Conservation (phyloP, 2,888 invertebrate genomes). For the Torymus aiolomorphi region DNA sequence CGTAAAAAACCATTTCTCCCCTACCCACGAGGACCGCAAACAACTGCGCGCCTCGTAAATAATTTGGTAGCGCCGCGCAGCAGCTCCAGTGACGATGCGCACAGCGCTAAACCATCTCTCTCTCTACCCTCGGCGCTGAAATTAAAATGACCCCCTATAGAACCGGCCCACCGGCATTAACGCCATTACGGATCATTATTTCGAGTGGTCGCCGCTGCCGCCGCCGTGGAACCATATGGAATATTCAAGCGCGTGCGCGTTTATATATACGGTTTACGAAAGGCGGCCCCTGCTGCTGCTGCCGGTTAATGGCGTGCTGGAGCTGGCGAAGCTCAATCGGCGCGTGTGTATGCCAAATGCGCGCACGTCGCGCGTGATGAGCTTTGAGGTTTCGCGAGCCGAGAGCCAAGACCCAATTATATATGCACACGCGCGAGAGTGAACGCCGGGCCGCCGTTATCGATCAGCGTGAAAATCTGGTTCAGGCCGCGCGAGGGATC, state of each 20-base stretch:
- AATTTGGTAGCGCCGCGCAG: too few species aligned
- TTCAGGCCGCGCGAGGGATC: not conserved
- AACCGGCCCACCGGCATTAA: not conserved
- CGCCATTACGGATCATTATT: conserved; percentile 42
- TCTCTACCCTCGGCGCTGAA: not conserved
- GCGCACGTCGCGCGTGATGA: conserved; percentile 42
- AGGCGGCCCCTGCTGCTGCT: too few species aligned
- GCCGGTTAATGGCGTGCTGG: too few species aligned
- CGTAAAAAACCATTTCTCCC: too few species aligned
- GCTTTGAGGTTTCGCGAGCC: conserved; percentile 36
- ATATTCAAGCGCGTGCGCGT: conserved; percentile 17
- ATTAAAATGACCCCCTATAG: not conserved
- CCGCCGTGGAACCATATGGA: not conserved
- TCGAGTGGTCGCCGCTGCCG: conserved; percentile 9
- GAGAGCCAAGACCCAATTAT: conserved; percentile 32
- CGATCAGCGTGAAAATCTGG: conserved; percentile 38
- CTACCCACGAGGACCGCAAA: too few species aligned
- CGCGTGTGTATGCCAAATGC: conserved; percentile 4
- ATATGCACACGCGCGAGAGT: conserved; percentile 2
- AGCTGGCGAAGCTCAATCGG: too few species aligned
- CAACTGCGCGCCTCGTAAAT: too few species aligned
- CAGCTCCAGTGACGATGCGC: too few species aligned
- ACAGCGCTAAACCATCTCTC: too few species aligned
- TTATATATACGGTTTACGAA: too few species aligned
- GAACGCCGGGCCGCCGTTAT: conserved; percentile 16